These are phyloP conservation scores for Spatulosminthurus flaviceps DNA, from an alignment of 2,888 invertebrate genomes.

Conservation along the genomic window DNA sequence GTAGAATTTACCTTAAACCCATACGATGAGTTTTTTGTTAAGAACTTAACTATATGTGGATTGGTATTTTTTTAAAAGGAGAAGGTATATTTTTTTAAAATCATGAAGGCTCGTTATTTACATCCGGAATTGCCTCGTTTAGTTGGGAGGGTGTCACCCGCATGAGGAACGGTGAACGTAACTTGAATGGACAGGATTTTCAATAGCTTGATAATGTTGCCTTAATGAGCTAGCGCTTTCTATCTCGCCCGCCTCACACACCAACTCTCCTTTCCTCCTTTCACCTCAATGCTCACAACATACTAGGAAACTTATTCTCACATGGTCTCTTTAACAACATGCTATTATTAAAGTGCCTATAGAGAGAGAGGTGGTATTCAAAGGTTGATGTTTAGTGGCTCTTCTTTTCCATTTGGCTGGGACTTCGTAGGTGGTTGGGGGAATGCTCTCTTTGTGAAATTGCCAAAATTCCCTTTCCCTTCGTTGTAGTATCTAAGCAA, in stretches of 20 bases:
- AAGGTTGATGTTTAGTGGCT: not conserved
- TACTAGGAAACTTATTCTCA: slow-evolving; percentile 24
- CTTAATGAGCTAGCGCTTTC: slow-evolving; percentile 37
- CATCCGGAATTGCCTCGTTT: slow-evolving; percentile 41
- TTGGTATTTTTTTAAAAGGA: slow-evolving; percentile 32
- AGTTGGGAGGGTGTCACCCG: slow-evolving; percentile 25
- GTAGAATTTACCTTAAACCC: slow-evolving; percentile 37
- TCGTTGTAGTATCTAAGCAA: too few relatives aligned
- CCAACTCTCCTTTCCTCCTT: not conserved
- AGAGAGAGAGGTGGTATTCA: not conserved
- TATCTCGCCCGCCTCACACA: not conserved
- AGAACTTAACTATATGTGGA: not conserved
- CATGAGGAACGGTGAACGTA: slow-evolving; percentile 33
- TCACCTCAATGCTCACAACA: slow-evolving; percentile 20
- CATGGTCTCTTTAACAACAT: not conserved
- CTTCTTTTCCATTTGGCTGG: not conserved
- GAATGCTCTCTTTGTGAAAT: slow-evolving; percentile 5
- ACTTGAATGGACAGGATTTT: slow-evolving; percentile 30
- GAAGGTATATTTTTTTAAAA: slow-evolving; percentile 2
- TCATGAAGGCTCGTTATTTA: slow-evolving; percentile 35
- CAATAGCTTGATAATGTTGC: slow-evolving; percentile 28
- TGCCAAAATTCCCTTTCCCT: not conserved
- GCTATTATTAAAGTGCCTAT: not conserved
- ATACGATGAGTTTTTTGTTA: not conserved
- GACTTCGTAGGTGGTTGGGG: not conserved